A percentile compares a stretch with the other conserved stretches of the same genome.
Conservation (phyloP, 2,888 invertebrate genomes). For the Drosophila hawaiiensis region DNA sequence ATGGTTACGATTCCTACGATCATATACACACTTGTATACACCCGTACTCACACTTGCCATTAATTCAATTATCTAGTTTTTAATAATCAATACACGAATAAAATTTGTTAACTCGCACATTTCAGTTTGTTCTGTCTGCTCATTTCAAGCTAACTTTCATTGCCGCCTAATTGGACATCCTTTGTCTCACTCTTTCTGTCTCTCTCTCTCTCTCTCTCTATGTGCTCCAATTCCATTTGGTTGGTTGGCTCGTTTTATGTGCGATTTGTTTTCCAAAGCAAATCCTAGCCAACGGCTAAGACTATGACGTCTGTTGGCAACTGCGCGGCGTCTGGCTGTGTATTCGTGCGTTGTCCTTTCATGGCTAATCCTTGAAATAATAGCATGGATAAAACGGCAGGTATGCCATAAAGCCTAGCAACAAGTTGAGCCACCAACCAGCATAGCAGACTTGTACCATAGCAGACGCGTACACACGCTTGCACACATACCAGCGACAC, state of each 20-base stretch:
- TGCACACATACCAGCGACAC: neutral
- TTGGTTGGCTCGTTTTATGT: slow-evolving; percentile 48
- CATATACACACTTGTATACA: slow-evolving; percentile 21
- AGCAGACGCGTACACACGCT: slow-evolving; percentile 7
- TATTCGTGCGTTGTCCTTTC: slow-evolving; percentile 68
- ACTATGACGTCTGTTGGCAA: slow-evolving; percentile 8
- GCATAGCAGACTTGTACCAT: slow-evolving; percentile 2
- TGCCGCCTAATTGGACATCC: slow-evolving; percentile 58
- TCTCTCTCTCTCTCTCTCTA: neutral
- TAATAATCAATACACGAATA: slow-evolving; percentile 66
- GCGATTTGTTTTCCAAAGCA: slow-evolving; percentile 70
- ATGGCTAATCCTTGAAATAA: slow-evolving; percentile 80
- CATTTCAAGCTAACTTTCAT: slow-evolving; percentile 49
- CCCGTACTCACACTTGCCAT: slow-evolving; percentile 40
- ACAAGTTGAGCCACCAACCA: slow-evolving; percentile 72
- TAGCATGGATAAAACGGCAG: slow-evolving; percentile 76
- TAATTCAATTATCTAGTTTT: slow-evolving; percentile 45
- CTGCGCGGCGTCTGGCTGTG: slow-evolving; percentile 44
- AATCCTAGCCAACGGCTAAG: slow-evolving; percentile 56
- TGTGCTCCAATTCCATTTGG: slow-evolving; percentile 22
- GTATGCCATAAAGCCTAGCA: slow-evolving; percentile 75
- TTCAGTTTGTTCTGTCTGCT: slow-evolving; percentile 23
- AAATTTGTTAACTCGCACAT: slow-evolving; percentile 57
- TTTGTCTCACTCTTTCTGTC: slow-evolving; percentile 18
- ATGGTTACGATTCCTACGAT: slow-evolving; percentile 67